Conservation (phyloP, 2,113 vertebrate genomes). For the Lamprologus lemairii region DNA sequence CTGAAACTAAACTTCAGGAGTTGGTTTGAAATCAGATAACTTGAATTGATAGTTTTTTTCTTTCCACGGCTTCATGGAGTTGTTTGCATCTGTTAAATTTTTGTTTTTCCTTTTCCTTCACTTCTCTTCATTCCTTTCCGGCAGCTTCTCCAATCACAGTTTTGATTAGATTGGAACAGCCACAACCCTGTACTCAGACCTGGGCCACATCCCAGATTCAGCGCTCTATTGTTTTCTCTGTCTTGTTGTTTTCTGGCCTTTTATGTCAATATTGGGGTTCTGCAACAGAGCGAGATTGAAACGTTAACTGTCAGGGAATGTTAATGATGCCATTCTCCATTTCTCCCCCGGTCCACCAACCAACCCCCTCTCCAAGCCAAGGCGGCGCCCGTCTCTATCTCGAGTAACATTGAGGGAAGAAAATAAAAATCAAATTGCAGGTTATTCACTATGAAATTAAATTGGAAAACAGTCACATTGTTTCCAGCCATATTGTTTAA, state of each 20-base stretch:
- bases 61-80: neutral
- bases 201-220: constrained; percentile 18
- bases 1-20: neutral
- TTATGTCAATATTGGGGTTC: constrained; percentile 51
- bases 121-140: neutral
- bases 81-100: neutral
- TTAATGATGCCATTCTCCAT: constrained; percentile 66
- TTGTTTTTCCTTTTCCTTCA: neutral
- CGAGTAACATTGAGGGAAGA: neutral
- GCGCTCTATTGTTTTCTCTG: neutral
- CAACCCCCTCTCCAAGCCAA: neutral
- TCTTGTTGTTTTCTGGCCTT: constrained; percentile 48
- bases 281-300: constrained; percentile 59
- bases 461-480: constrained; percentile 62
- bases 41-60: neutral
- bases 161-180: constrained; percentile 45
- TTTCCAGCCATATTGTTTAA: constrained; percentile 69
- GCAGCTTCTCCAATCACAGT: constrained; percentile 36
- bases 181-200: constrained; percentile 10
- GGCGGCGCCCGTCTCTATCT: constrained; percentile 4
- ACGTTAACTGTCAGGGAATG: constrained; percentile 67
- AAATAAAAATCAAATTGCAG: constrained; percentile 65
- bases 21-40: neutral
- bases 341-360: neutral
- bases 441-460: constrained; percentile 75